Conservation (phyloP, 2,888 invertebrate species). For the Eugnorisma glareosa region DNA sequence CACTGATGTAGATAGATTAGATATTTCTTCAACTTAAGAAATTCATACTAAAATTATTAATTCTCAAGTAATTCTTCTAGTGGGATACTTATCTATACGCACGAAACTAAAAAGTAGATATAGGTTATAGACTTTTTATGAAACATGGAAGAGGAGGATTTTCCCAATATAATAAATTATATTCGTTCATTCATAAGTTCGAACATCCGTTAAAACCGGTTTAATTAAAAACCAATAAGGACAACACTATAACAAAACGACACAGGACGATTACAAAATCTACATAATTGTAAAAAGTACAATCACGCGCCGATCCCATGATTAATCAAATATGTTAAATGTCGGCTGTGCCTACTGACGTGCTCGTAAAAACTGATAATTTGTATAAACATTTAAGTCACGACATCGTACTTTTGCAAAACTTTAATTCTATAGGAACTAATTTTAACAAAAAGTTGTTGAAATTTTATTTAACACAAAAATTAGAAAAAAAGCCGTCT, state of each 20-base stretch:
- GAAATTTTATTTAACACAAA: background rate
- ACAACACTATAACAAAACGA: background rate
- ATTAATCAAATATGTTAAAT: constrained; percentile 64
- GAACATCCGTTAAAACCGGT: constrained; percentile 17
- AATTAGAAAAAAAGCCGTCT: background rate
- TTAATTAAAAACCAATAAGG: constrained; percentile 4
- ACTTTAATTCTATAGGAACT: constrained; percentile 36
- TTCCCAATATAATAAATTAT: background rate
- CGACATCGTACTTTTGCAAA: constrained; percentile 48
- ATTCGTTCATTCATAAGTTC: background rate
- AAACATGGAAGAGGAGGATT: background rate
- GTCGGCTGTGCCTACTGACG: constrained; percentile 14
- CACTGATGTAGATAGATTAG: background rate
- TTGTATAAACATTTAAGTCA: constrained; percentile 52
- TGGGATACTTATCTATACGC: background rate
- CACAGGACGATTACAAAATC: constrained; percentile 25
- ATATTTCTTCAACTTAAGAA: background rate
- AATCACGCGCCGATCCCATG: constrained; percentile 36
- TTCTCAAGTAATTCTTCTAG: background rate
- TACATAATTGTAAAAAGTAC: constrained; percentile 37
- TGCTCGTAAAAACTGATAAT: constrained; percentile 40
- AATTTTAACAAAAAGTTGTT: constrained; percentile 30
- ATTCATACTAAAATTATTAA: background rate
- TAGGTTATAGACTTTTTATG: background rate
- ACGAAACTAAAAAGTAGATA: background rate